These are phyloP conservation scores for Trypoxylus dichotomus DNA, from an alignment of 1,140 invertebrate genomes.

Conservation along the genomic window DNA sequence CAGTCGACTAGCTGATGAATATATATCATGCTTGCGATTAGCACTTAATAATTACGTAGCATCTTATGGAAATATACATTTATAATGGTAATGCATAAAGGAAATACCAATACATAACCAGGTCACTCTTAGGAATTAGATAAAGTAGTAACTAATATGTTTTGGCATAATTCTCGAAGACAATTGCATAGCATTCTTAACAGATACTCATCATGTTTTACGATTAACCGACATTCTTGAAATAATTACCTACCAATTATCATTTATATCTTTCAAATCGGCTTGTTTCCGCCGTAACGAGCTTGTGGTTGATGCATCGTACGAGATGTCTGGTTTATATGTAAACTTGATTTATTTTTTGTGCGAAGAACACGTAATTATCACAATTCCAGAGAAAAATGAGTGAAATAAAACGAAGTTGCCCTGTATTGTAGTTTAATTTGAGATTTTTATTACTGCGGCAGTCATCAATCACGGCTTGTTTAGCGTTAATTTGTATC, in stretches of 20 bases:
- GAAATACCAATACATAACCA: too few relatives aligned
- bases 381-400: not conserved
- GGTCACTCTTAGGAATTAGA: too few relatives aligned
- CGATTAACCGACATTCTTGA: not conserved
- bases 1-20: too few relatives aligned
- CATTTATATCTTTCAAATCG: not conserved
- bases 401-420: not conserved
- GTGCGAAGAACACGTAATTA: not conserved
- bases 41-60: too few relatives aligned
- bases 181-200: too few relatives aligned
- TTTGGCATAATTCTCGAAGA: too few relatives aligned
- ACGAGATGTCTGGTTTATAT: not conserved
- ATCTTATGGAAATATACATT: too few relatives aligned
- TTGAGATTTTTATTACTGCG: not conserved
- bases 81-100: too few relatives aligned
- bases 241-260: not conserved
- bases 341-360: not conserved
- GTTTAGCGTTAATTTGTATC: slow-evolving; percentile 21
- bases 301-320: not conserved
- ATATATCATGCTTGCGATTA: too few relatives aligned
- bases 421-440: slow-evolving; percentile 11
- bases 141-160: too few relatives aligned
- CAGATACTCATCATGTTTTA: not conserved
- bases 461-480: not conserved
- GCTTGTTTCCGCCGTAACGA: not conserved